phyloP scores from a whole-genome alignment of 2,797 vertebrate species.

The Sebastolobus alascanus region DNA sequence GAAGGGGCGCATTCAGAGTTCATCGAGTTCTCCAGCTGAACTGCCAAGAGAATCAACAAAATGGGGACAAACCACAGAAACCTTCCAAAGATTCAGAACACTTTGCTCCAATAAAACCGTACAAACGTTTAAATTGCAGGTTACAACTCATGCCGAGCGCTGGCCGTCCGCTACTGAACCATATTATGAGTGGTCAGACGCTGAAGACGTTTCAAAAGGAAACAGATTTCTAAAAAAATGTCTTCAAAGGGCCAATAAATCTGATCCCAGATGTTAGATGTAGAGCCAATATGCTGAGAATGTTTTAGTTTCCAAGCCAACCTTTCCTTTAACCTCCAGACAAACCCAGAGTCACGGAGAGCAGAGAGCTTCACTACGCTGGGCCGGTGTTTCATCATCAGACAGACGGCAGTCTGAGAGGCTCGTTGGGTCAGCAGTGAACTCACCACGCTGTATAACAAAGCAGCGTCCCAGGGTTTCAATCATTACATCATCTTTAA shows the following conservation, averaged over 20 bases:
- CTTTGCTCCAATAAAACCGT: constrained; percentile 60
- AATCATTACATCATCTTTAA: too few relatives aligned
- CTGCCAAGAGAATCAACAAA: constrained; percentile 72
- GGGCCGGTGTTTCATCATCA: constrained; percentile 58
- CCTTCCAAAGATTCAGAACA: constrained; percentile 54
- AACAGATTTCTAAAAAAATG: constrained; percentile 40
- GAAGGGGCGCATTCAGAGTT: constrained; percentile 63
- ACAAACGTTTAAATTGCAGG: constrained; percentile 54
- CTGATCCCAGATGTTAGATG: constrained; percentile 53
- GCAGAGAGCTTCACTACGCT: constrained; percentile 39
- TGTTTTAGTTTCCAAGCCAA: constrained; percentile 43
- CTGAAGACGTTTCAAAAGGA: constrained; percentile 45
- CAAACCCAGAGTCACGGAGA: constrained; percentile 46
- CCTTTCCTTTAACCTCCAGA: constrained; percentile 49
- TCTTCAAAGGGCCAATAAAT: constrained; percentile 55
- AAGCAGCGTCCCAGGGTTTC: background rate
- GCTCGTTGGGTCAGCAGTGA: constrained; percentile 37
- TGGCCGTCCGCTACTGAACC: constrained; percentile 10
- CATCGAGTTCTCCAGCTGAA: constrained; percentile 67
- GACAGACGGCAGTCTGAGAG: constrained; percentile 26
- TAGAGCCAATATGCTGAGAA: constrained; percentile 49
- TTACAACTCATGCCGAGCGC: constrained; percentile 25
- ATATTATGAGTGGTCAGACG: constrained; percentile 40
- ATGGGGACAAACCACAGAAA: constrained; percentile 63
- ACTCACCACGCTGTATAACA: constrained; percentile 45